These are phyloP conservation scores for Balaenoptera acutorostrata DNA, from an alignment of 2,113 vertebrate genomes.

Conservation along the genomic window DNA sequence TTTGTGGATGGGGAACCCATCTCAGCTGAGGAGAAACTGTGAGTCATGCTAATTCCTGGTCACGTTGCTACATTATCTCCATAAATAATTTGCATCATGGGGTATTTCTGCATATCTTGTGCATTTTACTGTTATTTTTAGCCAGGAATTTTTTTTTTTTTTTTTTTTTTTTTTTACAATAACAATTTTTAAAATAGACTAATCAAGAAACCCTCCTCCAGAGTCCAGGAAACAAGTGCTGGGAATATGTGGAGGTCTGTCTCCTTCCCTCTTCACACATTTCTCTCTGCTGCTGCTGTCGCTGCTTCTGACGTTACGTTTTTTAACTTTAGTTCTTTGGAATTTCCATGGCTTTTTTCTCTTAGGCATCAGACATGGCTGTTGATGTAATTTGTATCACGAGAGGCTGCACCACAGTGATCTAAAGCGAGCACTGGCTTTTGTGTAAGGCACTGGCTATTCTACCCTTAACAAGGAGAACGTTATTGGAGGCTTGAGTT, in stretches of 20 bases:
- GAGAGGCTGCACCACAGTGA: background rate
- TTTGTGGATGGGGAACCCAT: background rate
- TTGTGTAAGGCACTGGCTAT: background rate
- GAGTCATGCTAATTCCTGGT: background rate
- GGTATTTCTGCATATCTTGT: slow-evolving; percentile 68
- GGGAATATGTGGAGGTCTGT: background rate
- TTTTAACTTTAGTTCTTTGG: slow-evolving; percentile 27
- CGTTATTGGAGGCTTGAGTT: background rate
- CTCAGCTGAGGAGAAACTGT: background rate
- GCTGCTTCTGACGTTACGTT: background rate
- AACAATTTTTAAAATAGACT: slow-evolving; percentile 68
- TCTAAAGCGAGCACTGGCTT: slow-evolving; percentile 15
- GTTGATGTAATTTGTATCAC: slow-evolving; percentile 45
- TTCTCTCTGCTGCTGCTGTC: background rate
- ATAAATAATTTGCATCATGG: slow-evolving; percentile 60
- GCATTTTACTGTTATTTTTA: slow-evolving; percentile 66
- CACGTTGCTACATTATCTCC: slow-evolving; percentile 49
- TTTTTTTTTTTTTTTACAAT: slow-evolving; percentile 3
- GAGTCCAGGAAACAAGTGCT: slow-evolving; percentile 22
- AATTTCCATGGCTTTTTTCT: slow-evolving; percentile 15
- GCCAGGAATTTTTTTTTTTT: slow-evolving; percentile 16
- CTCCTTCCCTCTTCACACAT: background rate
- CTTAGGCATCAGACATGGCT: slow-evolving; percentile 15
- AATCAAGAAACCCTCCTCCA: slow-evolving; percentile 68
- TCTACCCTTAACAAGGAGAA: background rate